These are phyloP conservation scores for Nasonovia ribisnigri DNA, from an alignment of 2,888 invertebrate species.

Conservation along the genomic window DNA sequence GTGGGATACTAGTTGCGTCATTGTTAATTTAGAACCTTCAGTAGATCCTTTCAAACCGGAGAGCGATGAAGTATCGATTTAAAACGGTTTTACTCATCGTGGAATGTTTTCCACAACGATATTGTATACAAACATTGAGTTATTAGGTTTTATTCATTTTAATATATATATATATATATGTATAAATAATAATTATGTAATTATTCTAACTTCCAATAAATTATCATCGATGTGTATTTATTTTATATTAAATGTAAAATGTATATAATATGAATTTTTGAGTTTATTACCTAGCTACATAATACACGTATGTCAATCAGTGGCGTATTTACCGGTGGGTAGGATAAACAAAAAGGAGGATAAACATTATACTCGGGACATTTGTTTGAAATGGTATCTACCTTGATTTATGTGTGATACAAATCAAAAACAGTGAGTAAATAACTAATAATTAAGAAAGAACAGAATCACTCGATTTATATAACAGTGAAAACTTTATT, in stretches of 20 bases:
- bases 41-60: conserved; percentile 69
- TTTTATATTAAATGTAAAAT: neutral
- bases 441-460: neutral
- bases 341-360: neutral
- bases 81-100: neutral
- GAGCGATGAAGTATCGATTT: neutral
- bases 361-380: neutral
- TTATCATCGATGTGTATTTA: neutral
- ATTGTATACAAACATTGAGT: neutral
- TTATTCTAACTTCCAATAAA: neutral
- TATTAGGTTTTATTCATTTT: neutral
- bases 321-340: neutral
- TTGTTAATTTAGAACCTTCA: conserved; percentile 72
- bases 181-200: neutral
- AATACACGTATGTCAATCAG: neutral
- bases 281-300: neutral
- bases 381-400: neutral
- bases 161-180: neutral
- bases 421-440: neutral
- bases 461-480: neutral
- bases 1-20: conserved; percentile 76
- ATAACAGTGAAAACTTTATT: neutral
- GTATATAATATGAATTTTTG: neutral
- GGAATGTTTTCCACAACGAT: neutral
- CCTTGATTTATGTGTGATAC: neutral